Evolutionary conservation across 2,888 invertebrate genomes (phyloP).

Genomic region (Amiota mariae): DNA sequence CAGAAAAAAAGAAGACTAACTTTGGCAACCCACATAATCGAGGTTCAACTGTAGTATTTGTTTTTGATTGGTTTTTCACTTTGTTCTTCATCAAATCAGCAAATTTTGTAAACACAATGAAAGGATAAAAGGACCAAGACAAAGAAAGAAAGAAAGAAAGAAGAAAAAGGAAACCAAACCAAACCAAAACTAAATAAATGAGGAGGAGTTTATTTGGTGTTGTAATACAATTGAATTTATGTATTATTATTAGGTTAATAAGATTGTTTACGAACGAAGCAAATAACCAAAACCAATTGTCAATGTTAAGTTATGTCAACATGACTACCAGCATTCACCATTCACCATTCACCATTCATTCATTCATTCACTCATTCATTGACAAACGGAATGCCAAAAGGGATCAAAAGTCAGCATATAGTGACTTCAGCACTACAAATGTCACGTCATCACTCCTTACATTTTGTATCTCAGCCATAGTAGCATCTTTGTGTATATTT

Average conservation of each 20-base stretch:
- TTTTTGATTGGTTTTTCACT: background rate
- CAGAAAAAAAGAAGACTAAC: no score
- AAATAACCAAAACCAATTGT: conserved; percentile 1
- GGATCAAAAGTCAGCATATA: no score
- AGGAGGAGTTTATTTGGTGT: conserved; percentile 9
- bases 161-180: conserved; percentile 18
- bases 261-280: background rate
- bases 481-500: conserved; percentile 1
- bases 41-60: background rate
- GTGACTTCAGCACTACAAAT: no score
- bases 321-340: background rate
- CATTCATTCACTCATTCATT: background rate
- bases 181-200: conserved; percentile 6
- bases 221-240: conserved; percentile 63
- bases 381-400: background rate
- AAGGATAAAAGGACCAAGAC: conserved; percentile 46
- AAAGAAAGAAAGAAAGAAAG: no score
- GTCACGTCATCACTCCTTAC: no score
- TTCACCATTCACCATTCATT: background rate
- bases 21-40: no score
- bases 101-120: background rate
- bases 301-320: conserved; percentile 6
- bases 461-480: background rate
- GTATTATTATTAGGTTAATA: no score
- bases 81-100: conserved; percentile 8